Evolutionary conservation across 2,113 vertebrate genomes (phyloP), one percentile per base, ranked within the genome.

Genomic region (Galbula dea): DNA sequence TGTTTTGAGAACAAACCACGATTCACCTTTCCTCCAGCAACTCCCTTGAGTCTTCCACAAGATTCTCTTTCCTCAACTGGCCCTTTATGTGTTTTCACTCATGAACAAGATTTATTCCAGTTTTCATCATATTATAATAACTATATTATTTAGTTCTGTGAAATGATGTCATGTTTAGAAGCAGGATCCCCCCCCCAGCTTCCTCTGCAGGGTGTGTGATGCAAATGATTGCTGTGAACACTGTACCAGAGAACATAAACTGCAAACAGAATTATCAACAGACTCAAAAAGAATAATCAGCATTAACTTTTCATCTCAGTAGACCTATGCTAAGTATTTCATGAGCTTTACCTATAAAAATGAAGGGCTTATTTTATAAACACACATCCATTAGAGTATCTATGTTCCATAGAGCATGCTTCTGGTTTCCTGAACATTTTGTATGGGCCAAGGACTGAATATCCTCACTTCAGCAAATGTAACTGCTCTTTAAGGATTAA

Each of bases 61-160:
- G 6, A 54, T 48, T 65, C 8, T 23, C 4, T 79, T 63, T 11
- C 26, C 15, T 4, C 0, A 62, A 0, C 6, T 58, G 11, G 5
- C 9, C 5, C 4, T 59, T 39, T 55, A 29, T 8, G 9, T 67
- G 15, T 55, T 76, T 86, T 46, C 36, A 51, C 21, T 67, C 4
- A 23, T 15, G 22, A 30, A 52, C 9, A 68, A 29, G 52, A 41
- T 58, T 51, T 52, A 24, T 67, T 63, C 36, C 52, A 46, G 21
- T 32, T 55, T 73, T 83, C 12, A 27, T 62, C 43, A 11, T 66
- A 27, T 41, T 58, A 43, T 36, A 41, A n/a, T 59, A 76, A 41
- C n/a, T 57, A 15, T 43, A 2, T 65, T 75, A n/a, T n/a, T 85
- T 63, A 37, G 15, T 62, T 74, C 45, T 71, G 39, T 76, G 39